Conservation (phyloP, 2,113 vertebrate species). For the Hucho hucho region DNA sequence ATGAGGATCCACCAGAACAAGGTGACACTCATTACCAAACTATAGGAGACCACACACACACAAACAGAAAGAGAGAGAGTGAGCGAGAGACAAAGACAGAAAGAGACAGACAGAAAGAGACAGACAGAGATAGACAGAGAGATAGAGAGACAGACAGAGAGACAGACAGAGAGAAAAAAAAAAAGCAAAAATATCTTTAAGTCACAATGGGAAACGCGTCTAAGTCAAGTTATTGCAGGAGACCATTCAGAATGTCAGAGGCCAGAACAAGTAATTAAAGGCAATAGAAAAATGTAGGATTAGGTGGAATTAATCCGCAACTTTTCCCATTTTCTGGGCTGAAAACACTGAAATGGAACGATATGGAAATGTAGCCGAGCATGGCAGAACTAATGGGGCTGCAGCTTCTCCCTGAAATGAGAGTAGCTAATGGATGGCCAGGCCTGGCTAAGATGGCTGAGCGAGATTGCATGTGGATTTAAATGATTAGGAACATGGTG, state of each 20-base stretch:
- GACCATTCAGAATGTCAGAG: slow-evolving; percentile 57
- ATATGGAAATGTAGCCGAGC: slow-evolving; percentile 63
- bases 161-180: background rate
- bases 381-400: slow-evolving; percentile 65
- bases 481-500: slow-evolving; percentile 62
- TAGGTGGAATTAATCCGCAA: slow-evolving; percentile 66
- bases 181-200: slow-evolving; percentile 17
- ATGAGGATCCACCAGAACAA: too few species aligned
- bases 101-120: too few species aligned
- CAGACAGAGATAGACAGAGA: background rate
- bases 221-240: slow-evolving; percentile 47
- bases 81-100: background rate
- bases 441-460: slow-evolving; percentile 59
- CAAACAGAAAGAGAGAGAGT: background rate
- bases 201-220: background rate
- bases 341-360: slow-evolving; percentile 57
- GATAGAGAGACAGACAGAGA: background rate
- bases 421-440: slow-evolving; percentile 57
- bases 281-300: slow-evolving; percentile 60
- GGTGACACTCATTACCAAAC: too few species aligned
- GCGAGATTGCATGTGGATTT: slow-evolving; percentile 64
- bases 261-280: slow-evolving; percentile 66
- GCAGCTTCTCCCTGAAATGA: slow-evolving; percentile 52
- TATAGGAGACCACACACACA: background rate
- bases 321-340: slow-evolving; percentile 61